A percentile compares a stretch with the other conserved stretches of the same genome.
phyloP scores from a whole-genome alignment of 2,888 invertebrate genomes.

The Boloria euphrosyne region DNA sequence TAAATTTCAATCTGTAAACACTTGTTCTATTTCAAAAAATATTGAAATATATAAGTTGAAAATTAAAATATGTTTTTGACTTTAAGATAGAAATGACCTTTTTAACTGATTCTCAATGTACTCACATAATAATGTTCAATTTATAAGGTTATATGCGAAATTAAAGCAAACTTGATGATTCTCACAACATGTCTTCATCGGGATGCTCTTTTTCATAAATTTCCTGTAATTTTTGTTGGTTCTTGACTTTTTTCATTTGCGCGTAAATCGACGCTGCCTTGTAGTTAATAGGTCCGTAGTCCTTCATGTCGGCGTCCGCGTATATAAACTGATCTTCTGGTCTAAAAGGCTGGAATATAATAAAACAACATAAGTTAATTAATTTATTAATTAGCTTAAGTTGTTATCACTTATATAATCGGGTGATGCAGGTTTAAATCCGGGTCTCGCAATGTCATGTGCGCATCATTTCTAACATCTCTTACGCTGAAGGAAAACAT shows the following conservation, averaged over 20 bases:
- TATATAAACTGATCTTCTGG: constrained; percentile 92
- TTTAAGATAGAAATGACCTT: too few species aligned
- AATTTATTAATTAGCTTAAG: too few species aligned
- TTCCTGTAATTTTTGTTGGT: constrained; percentile 76
- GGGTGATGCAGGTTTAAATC: neutral
- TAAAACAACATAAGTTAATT: constrained; percentile 23
- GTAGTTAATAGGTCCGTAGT: constrained; percentile 96
- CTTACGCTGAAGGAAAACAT: too few species aligned
- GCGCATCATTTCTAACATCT: too few species aligned
- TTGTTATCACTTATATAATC: too few species aligned
- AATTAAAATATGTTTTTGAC: too few species aligned
- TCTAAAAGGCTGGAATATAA: constrained; percentile 86
- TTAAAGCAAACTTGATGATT: constrained; percentile 24
- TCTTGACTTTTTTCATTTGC: constrained; percentile 86
- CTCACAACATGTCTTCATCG: constrained; percentile 68
- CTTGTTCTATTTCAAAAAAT: too few species aligned
- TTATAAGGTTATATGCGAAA: neutral
- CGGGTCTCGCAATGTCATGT: too few species aligned
- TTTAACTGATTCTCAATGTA: too few species aligned
- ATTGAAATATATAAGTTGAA: too few species aligned
- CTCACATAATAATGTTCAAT: too few species aligned
- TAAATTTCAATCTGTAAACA: too few species aligned
- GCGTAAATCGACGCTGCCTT: constrained; percentile 93
- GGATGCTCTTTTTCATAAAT: constrained; percentile 67
- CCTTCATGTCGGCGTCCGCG: constrained; percentile 94